These are phyloP conservation scores for Scortum barcoo DNA, from an alignment of 2,113 vertebrate genomes.

Conservation along the genomic window DNA sequence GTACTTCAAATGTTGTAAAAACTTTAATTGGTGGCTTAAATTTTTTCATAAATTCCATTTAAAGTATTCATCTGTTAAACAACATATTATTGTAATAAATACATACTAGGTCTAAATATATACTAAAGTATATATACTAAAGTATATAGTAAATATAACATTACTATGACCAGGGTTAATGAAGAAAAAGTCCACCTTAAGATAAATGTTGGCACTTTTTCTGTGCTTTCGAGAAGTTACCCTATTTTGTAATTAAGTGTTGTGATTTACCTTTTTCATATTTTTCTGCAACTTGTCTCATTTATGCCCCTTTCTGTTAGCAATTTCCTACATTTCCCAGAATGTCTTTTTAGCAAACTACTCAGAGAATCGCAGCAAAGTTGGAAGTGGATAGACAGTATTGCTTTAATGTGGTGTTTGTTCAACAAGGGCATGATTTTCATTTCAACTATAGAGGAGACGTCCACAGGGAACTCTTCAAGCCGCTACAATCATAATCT, in stretches of 20 bases:
- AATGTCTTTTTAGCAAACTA: constrained; percentile 20
- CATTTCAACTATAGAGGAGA: constrained; percentile 28
- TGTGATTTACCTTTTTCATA: not conserved
- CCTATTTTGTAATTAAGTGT: not conserved
- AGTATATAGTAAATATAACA: not conserved
- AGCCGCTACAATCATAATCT: not conserved
- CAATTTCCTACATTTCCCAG: not conserved
- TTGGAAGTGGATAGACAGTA: constrained; percentile 13
- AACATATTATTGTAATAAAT: not conserved
- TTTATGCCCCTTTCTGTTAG: not conserved
- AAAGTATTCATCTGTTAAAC: not conserved
- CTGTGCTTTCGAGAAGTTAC: not conserved
- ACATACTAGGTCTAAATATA: not conserved
- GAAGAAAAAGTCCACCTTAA: not conserved
- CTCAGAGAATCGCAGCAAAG: not conserved
- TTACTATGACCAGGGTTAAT: not conserved
- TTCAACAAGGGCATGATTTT: constrained; percentile 16
- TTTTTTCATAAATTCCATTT: not conserved
- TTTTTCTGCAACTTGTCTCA: not conserved
- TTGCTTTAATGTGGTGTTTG: constrained; percentile 20
- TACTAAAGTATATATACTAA: not conserved
- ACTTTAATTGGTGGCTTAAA: constrained; percentile 8
- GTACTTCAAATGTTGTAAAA: constrained; percentile 14
- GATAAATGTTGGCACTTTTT: not conserved
- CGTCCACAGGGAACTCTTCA: constrained; percentile 23